Evolutionary conservation across 92 coral and sea anemone species (phyloP).

Genomic region (Porites divaricata): DNA sequence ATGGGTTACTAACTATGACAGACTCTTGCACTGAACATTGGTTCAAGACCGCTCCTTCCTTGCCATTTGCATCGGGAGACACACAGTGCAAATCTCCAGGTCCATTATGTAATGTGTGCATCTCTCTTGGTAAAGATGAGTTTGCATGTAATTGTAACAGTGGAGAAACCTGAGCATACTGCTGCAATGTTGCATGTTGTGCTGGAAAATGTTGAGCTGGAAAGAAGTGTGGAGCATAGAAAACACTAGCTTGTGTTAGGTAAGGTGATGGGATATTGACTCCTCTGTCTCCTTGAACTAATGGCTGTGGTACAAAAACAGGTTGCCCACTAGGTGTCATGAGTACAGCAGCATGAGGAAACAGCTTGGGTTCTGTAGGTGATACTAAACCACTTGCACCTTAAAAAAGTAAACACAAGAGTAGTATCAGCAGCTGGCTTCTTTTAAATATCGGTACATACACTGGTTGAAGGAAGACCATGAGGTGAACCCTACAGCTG

Average conservation of each 20-base stretch:
- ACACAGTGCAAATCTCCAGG: not conserved
- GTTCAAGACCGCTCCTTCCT: not conserved
- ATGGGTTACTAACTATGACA: slow-evolving; percentile 33
- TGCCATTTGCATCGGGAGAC: slow-evolving; percentile 12
- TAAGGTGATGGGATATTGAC: slow-evolving; percentile 63
- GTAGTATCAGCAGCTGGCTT: too few species aligned
- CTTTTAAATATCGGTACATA: too few species aligned
- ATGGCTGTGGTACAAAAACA: slow-evolving; percentile 68
- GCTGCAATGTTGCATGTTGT: slow-evolving; percentile 52
- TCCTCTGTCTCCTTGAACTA: slow-evolving; percentile 58
- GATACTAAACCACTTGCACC: slow-evolving; percentile 13
- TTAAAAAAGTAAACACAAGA: not conserved
- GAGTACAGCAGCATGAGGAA: slow-evolving; percentile 57
- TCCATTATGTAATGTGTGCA: slow-evolving; percentile 22
- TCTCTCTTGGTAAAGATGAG: slow-evolving; percentile 29
- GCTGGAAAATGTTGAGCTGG: slow-evolving; percentile 67
- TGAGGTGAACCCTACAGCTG: too few species aligned
- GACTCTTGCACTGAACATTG: slow-evolving; percentile 33
- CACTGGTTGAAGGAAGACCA: too few species aligned
- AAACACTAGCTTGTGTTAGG: slow-evolving; percentile 79
- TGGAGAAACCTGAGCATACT: slow-evolving; percentile 54
- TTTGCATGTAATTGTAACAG: slow-evolving; percentile 62
- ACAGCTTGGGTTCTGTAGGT: slow-evolving; percentile 54
- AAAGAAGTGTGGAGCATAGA: slow-evolving; percentile 76
- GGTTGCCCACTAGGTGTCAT: slow-evolving; percentile 62